These are phyloP conservation scores for Triplophysa rosa DNA, from an alignment of 2,113 vertebrate species.

Conservation along the genomic window DNA sequence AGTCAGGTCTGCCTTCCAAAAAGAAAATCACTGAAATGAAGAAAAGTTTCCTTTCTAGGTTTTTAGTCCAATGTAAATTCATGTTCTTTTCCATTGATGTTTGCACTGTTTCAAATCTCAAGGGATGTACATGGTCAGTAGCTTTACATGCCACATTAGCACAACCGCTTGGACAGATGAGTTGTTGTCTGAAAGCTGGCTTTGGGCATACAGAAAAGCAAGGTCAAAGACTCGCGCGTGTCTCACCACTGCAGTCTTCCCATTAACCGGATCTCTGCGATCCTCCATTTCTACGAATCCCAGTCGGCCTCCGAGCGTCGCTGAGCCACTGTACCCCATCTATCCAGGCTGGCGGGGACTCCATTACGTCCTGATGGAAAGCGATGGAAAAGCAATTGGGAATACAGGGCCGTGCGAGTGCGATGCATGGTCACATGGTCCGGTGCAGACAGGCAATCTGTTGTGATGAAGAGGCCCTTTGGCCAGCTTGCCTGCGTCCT, in stretches of 20 bases:
- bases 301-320: conserved; percentile 53
- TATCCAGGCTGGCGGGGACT: conserved; percentile 69
- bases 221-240: conserved; percentile 8
- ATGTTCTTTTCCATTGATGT: too few relatives aligned
- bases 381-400: conserved; percentile 70
- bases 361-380: conserved; percentile 70
- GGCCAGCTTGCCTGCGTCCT: conserved; percentile 57
- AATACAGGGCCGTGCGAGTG: conserved; percentile 57
- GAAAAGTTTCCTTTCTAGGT: too few relatives aligned
- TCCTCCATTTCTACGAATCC: conserved; percentile 51
- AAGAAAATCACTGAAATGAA: too few relatives aligned
- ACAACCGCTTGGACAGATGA: conserved; percentile 4
- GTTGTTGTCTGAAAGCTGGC: background rate
- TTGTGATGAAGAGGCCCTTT: conserved; percentile 71
- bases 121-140: too few relatives aligned
- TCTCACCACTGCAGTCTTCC: conserved; percentile 43
- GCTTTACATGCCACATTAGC: background rate
- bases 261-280: conserved; percentile 59
- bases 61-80: too few relatives aligned
- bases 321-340: conserved; percentile 57
- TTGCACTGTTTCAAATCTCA: too few relatives aligned
- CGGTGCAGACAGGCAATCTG: conserved; percentile 73
- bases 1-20: too few relatives aligned
- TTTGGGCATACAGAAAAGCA: background rate
- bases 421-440: conserved; percentile 59